phyloP scores from a whole-genome alignment of 2,888 invertebrate genomes.

The Eupithecia insigniata region DNA sequence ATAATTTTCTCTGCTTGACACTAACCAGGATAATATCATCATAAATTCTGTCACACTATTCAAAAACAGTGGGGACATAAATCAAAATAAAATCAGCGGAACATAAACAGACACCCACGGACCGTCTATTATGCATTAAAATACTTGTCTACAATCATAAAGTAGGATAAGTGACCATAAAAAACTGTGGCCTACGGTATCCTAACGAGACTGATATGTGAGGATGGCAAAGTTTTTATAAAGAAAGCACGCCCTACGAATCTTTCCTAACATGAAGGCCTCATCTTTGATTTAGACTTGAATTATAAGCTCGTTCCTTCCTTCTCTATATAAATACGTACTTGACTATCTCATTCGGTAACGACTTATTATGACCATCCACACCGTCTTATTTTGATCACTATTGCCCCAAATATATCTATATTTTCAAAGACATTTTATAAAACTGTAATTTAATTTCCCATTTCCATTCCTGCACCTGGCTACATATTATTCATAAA shows the following conservation, averaged over 20 bases:
- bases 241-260: neutral
- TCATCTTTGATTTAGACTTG: neutral
- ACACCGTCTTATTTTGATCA: neutral
- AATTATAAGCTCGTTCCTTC: neutral
- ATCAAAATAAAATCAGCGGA: conserved; percentile 44
- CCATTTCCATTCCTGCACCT: neutral
- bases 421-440: neutral
- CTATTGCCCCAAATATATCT: neutral
- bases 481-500: neutral
- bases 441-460: neutral
- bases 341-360: neutral
- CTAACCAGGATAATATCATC: conserved; percentile 35
- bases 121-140: conserved; percentile 35
- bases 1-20: conserved; percentile 24
- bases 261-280: neutral
- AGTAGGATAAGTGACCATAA: conserved; percentile 28
- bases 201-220: conserved; percentile 18
- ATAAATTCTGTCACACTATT: conserved; percentile 37
- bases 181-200: conserved; percentile 11
- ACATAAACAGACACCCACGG: conserved; percentile 43
- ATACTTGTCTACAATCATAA: conserved; percentile 35
- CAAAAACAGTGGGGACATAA: conserved; percentile 42
- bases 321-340: neutral
- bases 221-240: neutral
- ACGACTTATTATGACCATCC: no score